Percentiles rank a stretch among this genome's conserved stretches.
Evolutionary conservation across 1,140 invertebrate species (phyloP).

Genomic region (Apis florea): DNA sequence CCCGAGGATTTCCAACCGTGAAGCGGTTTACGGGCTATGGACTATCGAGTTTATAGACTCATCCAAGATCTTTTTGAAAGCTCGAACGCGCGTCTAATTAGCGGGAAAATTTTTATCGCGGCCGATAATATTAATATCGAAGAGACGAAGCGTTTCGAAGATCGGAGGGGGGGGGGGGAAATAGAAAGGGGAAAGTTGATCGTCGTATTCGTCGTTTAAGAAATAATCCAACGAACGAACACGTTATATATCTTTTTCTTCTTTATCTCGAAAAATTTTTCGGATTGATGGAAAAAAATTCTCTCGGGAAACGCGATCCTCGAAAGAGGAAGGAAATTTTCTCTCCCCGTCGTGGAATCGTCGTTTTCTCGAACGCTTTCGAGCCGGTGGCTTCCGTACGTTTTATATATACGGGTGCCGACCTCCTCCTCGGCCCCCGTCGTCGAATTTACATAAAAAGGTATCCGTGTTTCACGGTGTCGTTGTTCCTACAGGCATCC

Average conservation of each 20-base stretch:
- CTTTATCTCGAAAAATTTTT: too few species aligned
- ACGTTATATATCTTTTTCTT: background rate
- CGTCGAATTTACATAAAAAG: slow-evolving; percentile 60
- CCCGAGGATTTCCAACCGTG: background rate
- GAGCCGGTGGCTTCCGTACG: slow-evolving; percentile 18
- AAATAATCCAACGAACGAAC: background rate
- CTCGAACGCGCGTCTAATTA: background rate
- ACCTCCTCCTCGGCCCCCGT: slow-evolving; percentile 33
- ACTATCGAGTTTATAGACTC: background rate
- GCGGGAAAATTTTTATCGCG: background rate
- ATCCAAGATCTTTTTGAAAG: background rate
- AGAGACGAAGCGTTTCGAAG: background rate
- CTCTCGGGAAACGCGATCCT: too few species aligned
- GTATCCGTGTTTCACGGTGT: slow-evolving; percentile 55
- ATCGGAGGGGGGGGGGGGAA: too few species aligned
- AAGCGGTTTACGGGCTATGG: background rate
- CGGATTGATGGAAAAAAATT: too few species aligned
- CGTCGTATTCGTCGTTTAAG: background rate
- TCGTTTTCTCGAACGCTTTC: background rate
- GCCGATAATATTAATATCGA: background rate
- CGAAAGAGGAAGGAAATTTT: background rate
- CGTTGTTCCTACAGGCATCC: slow-evolving; percentile 58
- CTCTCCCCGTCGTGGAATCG: background rate
- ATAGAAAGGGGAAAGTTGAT: background rate
- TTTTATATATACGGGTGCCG: slow-evolving; percentile 40